Evolutionary conservation across 2,888 invertebrate genomes (phyloP), one percentile per base, ranked within the genome.

Genomic region (Bombylius major): DNA sequence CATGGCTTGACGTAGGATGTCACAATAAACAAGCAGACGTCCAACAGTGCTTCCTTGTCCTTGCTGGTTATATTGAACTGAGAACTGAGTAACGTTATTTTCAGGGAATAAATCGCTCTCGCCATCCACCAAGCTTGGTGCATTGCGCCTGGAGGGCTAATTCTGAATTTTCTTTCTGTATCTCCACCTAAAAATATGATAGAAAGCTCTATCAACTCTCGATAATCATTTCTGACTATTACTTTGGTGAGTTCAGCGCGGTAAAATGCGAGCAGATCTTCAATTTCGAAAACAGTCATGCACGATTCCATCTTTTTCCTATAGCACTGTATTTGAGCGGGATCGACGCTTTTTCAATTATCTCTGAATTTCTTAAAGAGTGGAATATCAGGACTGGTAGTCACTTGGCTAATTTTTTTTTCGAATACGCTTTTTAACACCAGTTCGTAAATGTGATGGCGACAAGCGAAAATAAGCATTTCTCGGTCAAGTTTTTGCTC

Each of bases 51-150:
- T 56, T 47, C 54, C 39, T 61, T 60, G 33, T 60, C 60, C n/a
- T 61, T 56, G 12, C 23, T 55, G 23, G 46, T 60, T 45, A 57
- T 51, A 58, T 58, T 59, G 13, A 59, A 44, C 48, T 56, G 53
- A 47, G 55, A 47, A 8, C 49, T 14, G 14, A 59, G 47, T 49
- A 62, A 58, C 33, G 36, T 57, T 55, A 62, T 60, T 59, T 62
- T 65, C 36, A 64, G 50, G 9, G 58, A 56, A 58, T 65, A 65
- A 59, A 66, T 64, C 31, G 64, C 63, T 61, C 60, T 65, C 42
- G 62, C 60, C 64, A 67, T 65, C 64, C 64, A 65, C 54, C 62
- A 54, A 51, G 65, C 65, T 60, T 66, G 59, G 39, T 67, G 65
- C 61, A 64, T 53, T 54, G 66, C 67, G 65, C 69, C 69, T 64